Evolutionary conservation across 64 coral and sea anemone species (phyloP), one percentile per base, ranked within the genome.

Genomic region (Pocillopora verrucosa): DNA sequence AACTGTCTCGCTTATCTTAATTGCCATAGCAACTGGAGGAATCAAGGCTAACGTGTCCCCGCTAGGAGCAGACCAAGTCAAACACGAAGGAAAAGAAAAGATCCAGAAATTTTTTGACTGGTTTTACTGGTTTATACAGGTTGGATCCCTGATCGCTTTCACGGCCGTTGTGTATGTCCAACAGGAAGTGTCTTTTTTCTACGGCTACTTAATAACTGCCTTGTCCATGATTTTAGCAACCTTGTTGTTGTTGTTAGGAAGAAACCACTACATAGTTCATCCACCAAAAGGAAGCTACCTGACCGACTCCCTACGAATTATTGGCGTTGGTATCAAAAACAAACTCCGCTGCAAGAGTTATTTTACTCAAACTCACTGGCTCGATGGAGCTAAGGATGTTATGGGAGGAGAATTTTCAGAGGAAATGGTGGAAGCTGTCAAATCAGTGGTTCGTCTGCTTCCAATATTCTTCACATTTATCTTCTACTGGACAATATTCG

Each of bases 61-160:
- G 34, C 77, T 94, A 25, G 93, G 93, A 17, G 93, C 93, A 22
- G 93, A 94, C 34, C 93, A 94, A 81, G 75, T 94, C 0, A 36
- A 86, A 25, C 16, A 89, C 9, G 64, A 67, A 64, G 89, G 93
- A 19, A 0, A 74, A 16, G 57, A 80, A 25, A 30, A 75, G 67
- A 89, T 94, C 4, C 82, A 88, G 61, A 86, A 86, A 70, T 94
- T 91, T 56, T 94, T 94, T 25, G 61, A 94, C 76, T 88, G 84
- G 89, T 91, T 91, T 77, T 94, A 94, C 77, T 94, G 89, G 93
- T 91, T 94, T 69, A 91, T 94, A 20, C 81, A 94, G 75, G 64
- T 94, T 37, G 93, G 93, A 1, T 20, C 30, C 0, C 16, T 94
- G 19, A n/a, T 94, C 57, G 74, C 93, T 2, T 94, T 63, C 30